Base-by-base conservation (phyloP, 92 coral and sea anemone species). In the Isaurus tuberculatus region DNA sequence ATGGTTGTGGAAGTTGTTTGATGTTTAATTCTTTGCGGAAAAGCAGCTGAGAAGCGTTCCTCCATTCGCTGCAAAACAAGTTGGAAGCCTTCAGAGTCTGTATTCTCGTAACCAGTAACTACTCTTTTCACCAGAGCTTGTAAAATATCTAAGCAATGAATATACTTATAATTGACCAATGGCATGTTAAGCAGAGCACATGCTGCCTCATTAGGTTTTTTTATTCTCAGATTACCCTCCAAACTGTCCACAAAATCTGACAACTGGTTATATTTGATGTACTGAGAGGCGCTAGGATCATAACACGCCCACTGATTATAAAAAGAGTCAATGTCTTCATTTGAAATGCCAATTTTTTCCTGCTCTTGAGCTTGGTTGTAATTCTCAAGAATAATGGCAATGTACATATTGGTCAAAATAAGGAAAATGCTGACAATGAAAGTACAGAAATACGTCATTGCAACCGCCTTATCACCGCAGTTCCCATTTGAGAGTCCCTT, bases 371-470 rank as follows among this genome's bases (percentile, higher is more conserved):
- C 94, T 28, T 91, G 91, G 84, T 94, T 97, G 78, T 94, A 97
- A 74, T 97, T 97, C 75, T 97, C 98, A 69, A 97, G 72, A 60
- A 96, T 92, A 0, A 97, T 91, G 10, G 99, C 99, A 34, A 97
- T 94, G 86, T 97, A 92, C 98, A 97, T 97, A 90, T 97, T 97
- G 68, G 94, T 94, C n/a, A 97, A 88, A 33, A 92, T 95, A 46
- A 97, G 88, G 69, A 88, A 92, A 58, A 94, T 94, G 31, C 89
- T 79, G 5, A 90, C 86, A n/a, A 97, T 91, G 60, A 92, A 97
- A 27, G 92, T 85, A 51, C 85, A 92, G 40, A 97, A 89, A 61
- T 81, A 94, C 17, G 86, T 31, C 43, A 90, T 89, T 22, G 98
- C 92, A 2, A 86, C 43, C 58, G 85, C 42, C 28, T 75, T 88